These are phyloP conservation scores for Acrossocheilus wenchowensis DNA, from an alignment of 2,797 vertebrate species.

Conservation along the genomic window DNA sequence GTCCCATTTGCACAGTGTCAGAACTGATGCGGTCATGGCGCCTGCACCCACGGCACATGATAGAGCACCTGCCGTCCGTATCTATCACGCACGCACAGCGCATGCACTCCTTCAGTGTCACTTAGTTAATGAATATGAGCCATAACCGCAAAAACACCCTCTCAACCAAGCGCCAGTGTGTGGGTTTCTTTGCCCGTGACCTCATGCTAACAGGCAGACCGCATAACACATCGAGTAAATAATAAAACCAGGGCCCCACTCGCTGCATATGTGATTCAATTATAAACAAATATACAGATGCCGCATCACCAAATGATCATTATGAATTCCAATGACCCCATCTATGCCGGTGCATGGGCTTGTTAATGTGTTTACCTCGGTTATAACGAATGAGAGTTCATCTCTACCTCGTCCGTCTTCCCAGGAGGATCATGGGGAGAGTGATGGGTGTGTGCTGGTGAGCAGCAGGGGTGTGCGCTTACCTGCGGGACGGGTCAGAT, in stretches of 20 bases:
- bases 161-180: slow-evolving; percentile 19
- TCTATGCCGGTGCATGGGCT: slow-evolving; percentile 14
- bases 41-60: slow-evolving; percentile 59
- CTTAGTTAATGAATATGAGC: slow-evolving; percentile 54
- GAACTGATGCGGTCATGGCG: slow-evolving; percentile 57
- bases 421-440: slow-evolving; percentile 9
- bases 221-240: slow-evolving; percentile 29
- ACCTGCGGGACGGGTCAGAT: not conserved
- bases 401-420: slow-evolving; percentile 21
- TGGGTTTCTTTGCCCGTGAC: slow-evolving; percentile 17
- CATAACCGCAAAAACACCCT: slow-evolving; percentile 43
- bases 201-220: slow-evolving; percentile 34
- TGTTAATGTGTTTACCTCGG: slow-evolving; percentile 30
- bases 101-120: slow-evolving; percentile 38
- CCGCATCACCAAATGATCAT: slow-evolving; percentile 48
- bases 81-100: slow-evolving; percentile 50
- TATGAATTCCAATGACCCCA: slow-evolving; percentile 52
- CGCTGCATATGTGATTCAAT: slow-evolving; percentile 44
- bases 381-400: slow-evolving; percentile 44
- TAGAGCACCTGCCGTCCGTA: slow-evolving; percentile 60
- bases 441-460: not conserved
- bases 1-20: slow-evolving; percentile 57
- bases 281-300: slow-evolving; percentile 48
- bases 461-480: not conserved
- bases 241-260: slow-evolving; percentile 29